Evolutionary conservation across 2,888 invertebrate species (phyloP), one percentile per base, ranked within the genome.

Genomic region (Clistopyga incitator): DNA sequence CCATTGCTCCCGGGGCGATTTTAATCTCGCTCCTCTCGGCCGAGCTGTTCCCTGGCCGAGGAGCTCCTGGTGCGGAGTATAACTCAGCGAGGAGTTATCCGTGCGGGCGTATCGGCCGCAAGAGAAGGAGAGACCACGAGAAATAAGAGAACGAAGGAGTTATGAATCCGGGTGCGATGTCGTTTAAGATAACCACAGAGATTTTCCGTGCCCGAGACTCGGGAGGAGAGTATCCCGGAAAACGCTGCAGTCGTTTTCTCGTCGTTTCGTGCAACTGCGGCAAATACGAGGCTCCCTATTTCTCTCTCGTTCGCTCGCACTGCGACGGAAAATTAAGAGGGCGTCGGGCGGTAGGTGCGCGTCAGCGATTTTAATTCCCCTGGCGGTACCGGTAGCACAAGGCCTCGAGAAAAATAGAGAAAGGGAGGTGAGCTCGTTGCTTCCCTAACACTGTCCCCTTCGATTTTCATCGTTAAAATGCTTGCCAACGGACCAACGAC

Each of bases 1-100:
- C 85, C 87, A 89, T 89, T 87, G 87, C 88, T 87, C 88, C 86
- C 87, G 86, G 86, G 88, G 88, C 83, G 88, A 90, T 91, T 91
- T 91, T 90, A 92, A 92, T 91, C 90, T 90, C 86, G 84, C 81
- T 78, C 64, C 47, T 38, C 38, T 64, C 34, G 74, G 64, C 61
- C 47, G 61, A 64, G 74, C 74, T 74, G 74, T 50, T 64, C 83
- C 59, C 74, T 77, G 70, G 74, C 74, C n/a, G n/a, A n/a, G 65
- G 70, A 64, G 81, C 79, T 86, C 74, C 82, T 29, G 2, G n/a
- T 47, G 18, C 29, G 10, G 10, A 6, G 15, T 25, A 38, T 74
- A 74, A 74, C 61, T 74, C 59, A 61, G 47, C 59, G 47, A 18
- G 25, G 45, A 59, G 72, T 74, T 74, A 74, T 61, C 56, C 71